phyloP scores from a whole-genome alignment of 2,797 vertebrate genomes.

The Zenarchopterus dispar region DNA sequence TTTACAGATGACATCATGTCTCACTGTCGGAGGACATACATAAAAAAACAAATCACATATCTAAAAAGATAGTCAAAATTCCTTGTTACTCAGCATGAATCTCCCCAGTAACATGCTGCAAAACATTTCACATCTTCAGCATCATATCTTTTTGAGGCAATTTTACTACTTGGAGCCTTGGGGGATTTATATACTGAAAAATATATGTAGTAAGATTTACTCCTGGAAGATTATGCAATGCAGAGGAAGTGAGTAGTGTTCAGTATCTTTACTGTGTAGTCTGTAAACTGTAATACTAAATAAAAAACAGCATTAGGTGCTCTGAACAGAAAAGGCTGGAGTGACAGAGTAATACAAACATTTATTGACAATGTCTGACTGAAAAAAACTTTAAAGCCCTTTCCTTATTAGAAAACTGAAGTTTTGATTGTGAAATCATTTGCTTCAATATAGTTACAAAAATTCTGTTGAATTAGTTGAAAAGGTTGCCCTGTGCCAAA shows the following conservation, averaged over 20 bases:
- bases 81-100: slow-evolving; percentile 32
- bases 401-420: no score
- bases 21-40: slow-evolving; percentile 15
- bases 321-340: no score
- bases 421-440: no score
- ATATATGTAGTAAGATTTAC: neutral
- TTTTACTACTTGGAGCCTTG: slow-evolving; percentile 19
- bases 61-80: slow-evolving; percentile 4
- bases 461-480: no score
- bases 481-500: no score
- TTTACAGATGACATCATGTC: slow-evolving; percentile 38
- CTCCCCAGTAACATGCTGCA: slow-evolving; percentile 30
- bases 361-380: no score
- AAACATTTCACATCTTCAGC: slow-evolving; percentile 23
- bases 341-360: no score
- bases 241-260: slow-evolving; percentile 15
- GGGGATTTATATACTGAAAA: slow-evolving; percentile 42
- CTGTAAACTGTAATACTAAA: no score
- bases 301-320: no score
- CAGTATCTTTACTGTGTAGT: slow-evolving; percentile 4
- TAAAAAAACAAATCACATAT: slow-evolving; percentile 23
- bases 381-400: no score
- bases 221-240: slow-evolving; percentile 37
- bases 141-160: slow-evolving; percentile 12
- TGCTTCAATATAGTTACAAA: no score